These are phyloP conservation scores for Oscheius myriophilus DNA, from an alignment of 2,888 invertebrate genomes.

Conservation along the genomic window DNA sequence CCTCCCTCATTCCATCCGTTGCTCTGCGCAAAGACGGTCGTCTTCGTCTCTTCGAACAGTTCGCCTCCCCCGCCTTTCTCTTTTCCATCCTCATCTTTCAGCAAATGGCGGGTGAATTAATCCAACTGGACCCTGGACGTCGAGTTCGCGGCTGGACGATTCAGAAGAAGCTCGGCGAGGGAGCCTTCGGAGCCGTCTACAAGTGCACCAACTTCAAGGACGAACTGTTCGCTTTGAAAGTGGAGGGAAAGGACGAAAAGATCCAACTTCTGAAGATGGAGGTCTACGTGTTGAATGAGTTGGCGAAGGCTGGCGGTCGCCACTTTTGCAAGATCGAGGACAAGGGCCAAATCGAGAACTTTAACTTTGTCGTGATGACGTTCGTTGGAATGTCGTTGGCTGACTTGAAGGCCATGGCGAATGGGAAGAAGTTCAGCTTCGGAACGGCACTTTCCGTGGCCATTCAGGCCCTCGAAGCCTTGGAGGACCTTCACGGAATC, in stretches of 20 bases:
- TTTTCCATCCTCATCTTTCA: too few species aligned
- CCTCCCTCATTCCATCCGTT: too few species aligned
- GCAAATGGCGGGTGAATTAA: constrained; percentile 52
- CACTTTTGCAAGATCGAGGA: constrained; percentile 68
- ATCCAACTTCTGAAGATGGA: constrained; percentile 67
- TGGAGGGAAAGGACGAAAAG: constrained; percentile 59
- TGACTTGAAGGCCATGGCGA: constrained; percentile 40
- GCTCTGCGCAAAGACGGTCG: too few species aligned
- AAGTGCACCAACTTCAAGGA: constrained; percentile 56
- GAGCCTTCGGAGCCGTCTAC: constrained; percentile 65
- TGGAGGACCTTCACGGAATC: constrained; percentile 64
- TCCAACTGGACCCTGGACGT: constrained; percentile 58
- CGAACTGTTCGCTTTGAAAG: constrained; percentile 59
- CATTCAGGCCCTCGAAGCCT: constrained; percentile 52
- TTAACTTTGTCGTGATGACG: constrained; percentile 68
- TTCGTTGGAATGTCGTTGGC: constrained; percentile 60
- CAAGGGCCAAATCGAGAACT: constrained; percentile 61
- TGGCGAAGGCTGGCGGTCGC: constrained; percentile 59
- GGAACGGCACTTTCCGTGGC: constrained; percentile 58
- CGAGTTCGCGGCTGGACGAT: constrained; percentile 59
- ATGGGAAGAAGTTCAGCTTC: constrained; percentile 52
- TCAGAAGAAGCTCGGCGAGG: constrained; percentile 63
- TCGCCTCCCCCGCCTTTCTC: too few species aligned
- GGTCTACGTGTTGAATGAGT: constrained; percentile 62
- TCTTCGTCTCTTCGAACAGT: too few species aligned